phyloP scores from a whole-genome alignment of 2,888 invertebrate genomes.

The Leucozona laternaria region DNA sequence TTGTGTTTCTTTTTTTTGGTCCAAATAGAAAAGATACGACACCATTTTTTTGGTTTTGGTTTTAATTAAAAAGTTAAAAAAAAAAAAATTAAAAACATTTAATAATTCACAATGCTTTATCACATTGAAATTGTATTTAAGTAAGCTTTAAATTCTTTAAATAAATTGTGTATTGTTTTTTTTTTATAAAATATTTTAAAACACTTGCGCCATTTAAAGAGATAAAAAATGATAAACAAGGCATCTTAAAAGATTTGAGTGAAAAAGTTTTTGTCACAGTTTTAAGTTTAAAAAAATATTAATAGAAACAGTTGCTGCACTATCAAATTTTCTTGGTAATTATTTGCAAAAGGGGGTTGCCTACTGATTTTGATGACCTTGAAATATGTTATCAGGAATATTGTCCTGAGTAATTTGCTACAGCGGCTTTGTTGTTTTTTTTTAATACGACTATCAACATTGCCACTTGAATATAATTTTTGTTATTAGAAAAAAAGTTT shows the following conservation, averaged over 20 bases:
- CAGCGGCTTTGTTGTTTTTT: neutral
- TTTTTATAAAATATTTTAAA: conserved; percentile 19
- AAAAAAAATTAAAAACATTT: conserved; percentile 29
- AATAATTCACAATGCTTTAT: conserved; percentile 24
- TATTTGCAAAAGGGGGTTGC: conserved; percentile 48
- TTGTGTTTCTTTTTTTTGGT: neutral
- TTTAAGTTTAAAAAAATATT: conserved; percentile 36
- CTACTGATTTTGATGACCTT: conserved; percentile 47
- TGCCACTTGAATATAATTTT: conserved; percentile 17
- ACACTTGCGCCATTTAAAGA: conserved; percentile 38
- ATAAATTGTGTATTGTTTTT: conserved; percentile 17
- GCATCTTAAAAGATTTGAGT: conserved; percentile 37
- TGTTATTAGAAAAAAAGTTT: neutral
- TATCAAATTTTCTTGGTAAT: conserved; percentile 43
- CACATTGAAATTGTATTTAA: conserved; percentile 24
- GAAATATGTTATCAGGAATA: conserved; percentile 39
- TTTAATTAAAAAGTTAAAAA: conserved; percentile 9
- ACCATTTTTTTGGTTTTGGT: neutral
- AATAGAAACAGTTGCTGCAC: conserved; percentile 47
- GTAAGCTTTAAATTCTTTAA: conserved; percentile 28
- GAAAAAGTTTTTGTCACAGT: conserved; percentile 41
- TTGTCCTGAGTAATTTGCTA: conserved; percentile 26
- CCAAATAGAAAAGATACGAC: conserved; percentile 19
- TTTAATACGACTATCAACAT: neutral
- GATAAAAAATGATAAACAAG: conserved; percentile 25